A percentile compares a stretch with the other conserved stretches of the same genome.
phyloP scores from a whole-genome alignment of 2,888 invertebrate species.

The Drosophila eohydei region DNA sequence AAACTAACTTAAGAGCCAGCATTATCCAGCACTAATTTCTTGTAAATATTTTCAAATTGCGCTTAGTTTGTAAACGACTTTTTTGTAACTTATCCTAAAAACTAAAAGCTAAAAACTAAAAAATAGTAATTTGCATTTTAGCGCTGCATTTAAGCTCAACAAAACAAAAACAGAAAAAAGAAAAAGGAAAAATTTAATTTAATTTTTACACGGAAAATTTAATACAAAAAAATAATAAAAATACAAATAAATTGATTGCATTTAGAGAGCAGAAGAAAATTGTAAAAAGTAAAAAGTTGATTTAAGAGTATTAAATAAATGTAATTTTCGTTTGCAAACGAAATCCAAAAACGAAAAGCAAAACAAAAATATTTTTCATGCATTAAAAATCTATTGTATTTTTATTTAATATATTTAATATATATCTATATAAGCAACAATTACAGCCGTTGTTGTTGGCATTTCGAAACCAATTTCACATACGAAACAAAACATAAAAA shows the following conservation, averaged over 20 bases:
- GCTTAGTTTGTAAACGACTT: conserved; percentile 64
- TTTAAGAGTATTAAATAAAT: conserved; percentile 75
- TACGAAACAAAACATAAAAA: conserved; percentile 69
- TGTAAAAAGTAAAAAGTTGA: conserved; percentile 67
- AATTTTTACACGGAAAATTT: conserved; percentile 58
- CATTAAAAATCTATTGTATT: conserved; percentile 74
- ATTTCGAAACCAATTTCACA: conserved; percentile 74
- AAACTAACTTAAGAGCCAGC: conserved; percentile 59
- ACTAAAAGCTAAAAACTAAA: conserved; percentile 38
- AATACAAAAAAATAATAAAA: conserved; percentile 25
- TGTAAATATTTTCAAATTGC: conserved; percentile 69
- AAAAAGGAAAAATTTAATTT: conserved; percentile 62
- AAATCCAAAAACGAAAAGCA: conserved; percentile 42
- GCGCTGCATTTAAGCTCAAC: conserved; percentile 82
- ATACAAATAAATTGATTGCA: conserved; percentile 58
- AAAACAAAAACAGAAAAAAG: neutral
- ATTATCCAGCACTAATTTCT: conserved; percentile 72
- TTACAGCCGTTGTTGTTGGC: conserved; percentile 75
- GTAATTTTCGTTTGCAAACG: conserved; percentile 64
- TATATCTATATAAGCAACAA: conserved; percentile 56
- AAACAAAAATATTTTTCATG: conserved; percentile 58
- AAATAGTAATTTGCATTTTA: conserved; percentile 75
- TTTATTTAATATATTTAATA: conserved; percentile 57
- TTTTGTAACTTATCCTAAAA: conserved; percentile 59
- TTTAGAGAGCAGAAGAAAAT: conserved; percentile 69